A percentile compares a stretch with the other conserved stretches of the same genome.
phyloP scores from a whole-genome alignment of 2,113 vertebrate genomes.

The Saimiri boliviensis region DNA sequence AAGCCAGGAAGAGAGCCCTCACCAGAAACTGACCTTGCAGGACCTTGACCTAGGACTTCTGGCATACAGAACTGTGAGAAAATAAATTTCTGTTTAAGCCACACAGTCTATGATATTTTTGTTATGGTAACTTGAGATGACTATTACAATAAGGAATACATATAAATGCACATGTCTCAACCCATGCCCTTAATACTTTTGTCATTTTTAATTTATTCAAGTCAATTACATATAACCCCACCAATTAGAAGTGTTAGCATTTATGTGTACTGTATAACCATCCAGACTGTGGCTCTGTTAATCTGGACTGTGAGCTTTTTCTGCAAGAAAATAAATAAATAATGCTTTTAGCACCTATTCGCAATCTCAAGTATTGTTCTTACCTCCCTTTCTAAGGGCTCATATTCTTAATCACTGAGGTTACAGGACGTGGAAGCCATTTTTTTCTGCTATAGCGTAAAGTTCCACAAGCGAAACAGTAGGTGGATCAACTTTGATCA shows the following conservation, averaged over 20 bases:
- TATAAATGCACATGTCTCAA: not conserved
- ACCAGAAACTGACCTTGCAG: not conserved
- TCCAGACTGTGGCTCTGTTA: not conserved
- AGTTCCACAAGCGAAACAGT: not conserved
- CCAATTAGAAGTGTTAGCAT: not conserved
- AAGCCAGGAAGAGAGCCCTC: not conserved
- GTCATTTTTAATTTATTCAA: not conserved
- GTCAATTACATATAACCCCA: not conserved
- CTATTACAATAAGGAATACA: not conserved
- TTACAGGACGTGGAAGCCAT: not conserved
- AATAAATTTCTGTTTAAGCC: not conserved
- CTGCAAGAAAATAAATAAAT: not conserved
- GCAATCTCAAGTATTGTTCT: not conserved
- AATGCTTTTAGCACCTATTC: not conserved
- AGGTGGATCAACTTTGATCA: not conserved
- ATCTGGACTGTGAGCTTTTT: not conserved
- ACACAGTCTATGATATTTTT: not conserved
- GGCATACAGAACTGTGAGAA: not conserved
- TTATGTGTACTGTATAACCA: not conserved
- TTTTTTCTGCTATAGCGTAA: not conserved
- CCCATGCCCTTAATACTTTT: not conserved
- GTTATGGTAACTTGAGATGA: not conserved
- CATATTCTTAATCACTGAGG: not conserved
- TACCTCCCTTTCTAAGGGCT: not conserved
- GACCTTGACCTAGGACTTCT: not conserved